Conservation (phyloP, 2,113 vertebrate species). For the Myiagra hebetior region DNA sequence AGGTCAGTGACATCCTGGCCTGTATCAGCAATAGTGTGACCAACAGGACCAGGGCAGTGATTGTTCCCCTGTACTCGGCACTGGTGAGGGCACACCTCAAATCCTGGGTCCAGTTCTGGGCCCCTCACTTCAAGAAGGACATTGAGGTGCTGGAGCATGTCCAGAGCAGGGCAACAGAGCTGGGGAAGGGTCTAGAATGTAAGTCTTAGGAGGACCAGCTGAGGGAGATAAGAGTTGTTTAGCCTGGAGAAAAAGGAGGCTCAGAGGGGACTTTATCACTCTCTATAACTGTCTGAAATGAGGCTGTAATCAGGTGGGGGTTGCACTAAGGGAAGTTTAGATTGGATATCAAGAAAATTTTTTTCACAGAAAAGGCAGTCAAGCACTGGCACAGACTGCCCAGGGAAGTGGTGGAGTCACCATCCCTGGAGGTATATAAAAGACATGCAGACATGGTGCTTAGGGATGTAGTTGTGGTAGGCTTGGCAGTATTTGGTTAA, state of each 20-base stretch:
- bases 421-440: neutral
- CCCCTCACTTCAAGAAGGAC: neutral
- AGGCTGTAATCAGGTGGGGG: neutral
- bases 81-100: neutral
- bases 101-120: neutral
- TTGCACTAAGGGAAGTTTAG: neutral
- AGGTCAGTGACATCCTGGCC: neutral
- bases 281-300: neutral
- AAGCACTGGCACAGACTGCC: neutral
- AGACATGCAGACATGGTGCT: accelerated
- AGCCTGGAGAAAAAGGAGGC: neutral
- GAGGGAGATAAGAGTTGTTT: neutral
- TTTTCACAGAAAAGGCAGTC: accelerated
- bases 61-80: accelerated
- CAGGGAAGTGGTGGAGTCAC: neutral
- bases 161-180: accelerated
- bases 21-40: neutral
- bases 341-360: neutral
- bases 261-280: neutral
- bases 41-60: neutral
- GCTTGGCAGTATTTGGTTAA: neutral
- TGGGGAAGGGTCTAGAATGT: neutral
- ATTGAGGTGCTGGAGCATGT: accelerated
- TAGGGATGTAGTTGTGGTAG: neutral
- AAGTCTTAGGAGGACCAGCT: neutral